Conservation (phyloP, 2,888 invertebrate species). For the Aphidius colemani region DNA sequence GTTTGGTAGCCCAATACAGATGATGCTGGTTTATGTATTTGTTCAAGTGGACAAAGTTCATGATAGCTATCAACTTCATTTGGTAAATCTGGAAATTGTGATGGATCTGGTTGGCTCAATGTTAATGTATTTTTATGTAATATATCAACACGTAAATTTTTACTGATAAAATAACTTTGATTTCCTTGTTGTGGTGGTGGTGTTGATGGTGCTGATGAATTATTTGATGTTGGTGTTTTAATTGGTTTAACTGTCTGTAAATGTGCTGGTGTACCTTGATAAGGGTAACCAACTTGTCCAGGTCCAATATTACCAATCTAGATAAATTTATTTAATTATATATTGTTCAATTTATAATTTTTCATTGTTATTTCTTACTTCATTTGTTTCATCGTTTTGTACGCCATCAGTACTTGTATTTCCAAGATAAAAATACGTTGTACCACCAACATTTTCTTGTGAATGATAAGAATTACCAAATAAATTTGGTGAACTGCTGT, state of each 20-base stretch:
- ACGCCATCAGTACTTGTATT: slow-evolving; percentile 49
- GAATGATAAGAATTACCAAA: slow-evolving; percentile 58
- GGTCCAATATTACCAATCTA: slow-evolving; percentile 48
- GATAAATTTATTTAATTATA: slow-evolving; percentile 4
- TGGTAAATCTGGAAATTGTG: slow-evolving; percentile 76
- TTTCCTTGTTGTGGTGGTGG: slow-evolving; percentile 50
- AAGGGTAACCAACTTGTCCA: slow-evolving; percentile 62
- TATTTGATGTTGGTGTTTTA: slow-evolving; percentile 50
- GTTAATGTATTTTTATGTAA: slow-evolving; percentile 75
- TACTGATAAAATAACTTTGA: slow-evolving; percentile 81
- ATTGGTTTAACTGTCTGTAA: slow-evolving; percentile 64
- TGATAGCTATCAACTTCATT: slow-evolving; percentile 89
- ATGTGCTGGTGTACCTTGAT: slow-evolving; percentile 69
- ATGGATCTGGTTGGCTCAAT: slow-evolving; percentile 75
- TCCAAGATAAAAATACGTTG: slow-evolving; percentile 90
- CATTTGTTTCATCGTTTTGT: slow-evolving; percentile 48
- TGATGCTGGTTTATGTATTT: slow-evolving; percentile 68
- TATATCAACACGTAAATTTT: slow-evolving; percentile 80
- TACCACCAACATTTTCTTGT: slow-evolving; percentile 90
- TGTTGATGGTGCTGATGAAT: slow-evolving; percentile 51
- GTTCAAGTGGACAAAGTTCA: slow-evolving; percentile 84
- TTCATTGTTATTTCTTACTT: slow-evolving; percentile 43
- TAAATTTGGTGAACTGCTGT: slow-evolving; percentile 55
- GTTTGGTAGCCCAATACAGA: slow-evolving; percentile 76
- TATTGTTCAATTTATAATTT: slow-evolving; percentile 5